These are phyloP conservation scores for Psilanteris sp. DNA, from an alignment of 1,140 invertebrate species.

Conservation along the genomic window DNA sequence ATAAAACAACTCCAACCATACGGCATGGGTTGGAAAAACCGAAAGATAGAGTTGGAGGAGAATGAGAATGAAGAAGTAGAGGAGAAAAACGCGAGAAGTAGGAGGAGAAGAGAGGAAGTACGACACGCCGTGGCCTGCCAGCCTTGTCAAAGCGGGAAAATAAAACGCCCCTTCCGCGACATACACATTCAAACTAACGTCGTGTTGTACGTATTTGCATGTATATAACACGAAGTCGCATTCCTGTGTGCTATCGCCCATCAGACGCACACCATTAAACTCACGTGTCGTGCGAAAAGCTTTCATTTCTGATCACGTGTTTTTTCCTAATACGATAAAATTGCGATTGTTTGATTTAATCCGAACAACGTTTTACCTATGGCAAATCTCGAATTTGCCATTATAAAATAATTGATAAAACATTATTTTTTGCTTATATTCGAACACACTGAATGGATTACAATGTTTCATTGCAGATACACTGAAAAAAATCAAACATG, in stretches of 20 bases:
- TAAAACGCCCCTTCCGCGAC: conserved; percentile 49
- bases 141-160: conserved; percentile 56
- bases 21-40: conserved; percentile 8
- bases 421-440: no score
- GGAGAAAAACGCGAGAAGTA: background rate
- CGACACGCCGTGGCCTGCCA: conserved; percentile 30
- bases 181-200: conserved; percentile 24
- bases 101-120: conserved; percentile 1
- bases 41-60: conserved; percentile 1
- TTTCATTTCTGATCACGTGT: conserved; percentile 41
- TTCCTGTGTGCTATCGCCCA: conserved; percentile 33
- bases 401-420: no score
- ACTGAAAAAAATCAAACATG: no score
- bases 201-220: conserved; percentile 21
- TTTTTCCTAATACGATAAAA: conserved; percentile 32
- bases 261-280: conserved; percentile 50
- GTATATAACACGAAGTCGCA: conserved; percentile 16
- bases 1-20: conserved; percentile 43
- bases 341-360: no score
- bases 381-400: no score
- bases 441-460: no score
- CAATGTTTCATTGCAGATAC: no score
- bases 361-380: no score
- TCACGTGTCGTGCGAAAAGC: conserved; percentile 47
- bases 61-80: no score